phyloP scores from a whole-genome alignment of 2,797 vertebrate genomes.

The Sebastes cheni region DNA sequence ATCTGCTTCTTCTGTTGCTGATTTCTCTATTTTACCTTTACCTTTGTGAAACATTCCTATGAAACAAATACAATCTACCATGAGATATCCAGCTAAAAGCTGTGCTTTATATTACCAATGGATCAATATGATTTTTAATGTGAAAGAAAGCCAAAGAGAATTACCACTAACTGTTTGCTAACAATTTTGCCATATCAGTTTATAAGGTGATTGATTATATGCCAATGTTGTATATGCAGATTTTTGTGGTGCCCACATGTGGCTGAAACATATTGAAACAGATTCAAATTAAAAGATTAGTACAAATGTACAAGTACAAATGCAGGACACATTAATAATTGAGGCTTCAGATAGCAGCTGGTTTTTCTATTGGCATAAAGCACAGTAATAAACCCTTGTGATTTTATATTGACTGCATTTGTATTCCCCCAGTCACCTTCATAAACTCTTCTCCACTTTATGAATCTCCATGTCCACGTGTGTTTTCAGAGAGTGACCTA shows the following conservation, averaged over 20 bases:
- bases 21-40: neutral
- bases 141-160: neutral
- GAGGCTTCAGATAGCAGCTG: neutral
- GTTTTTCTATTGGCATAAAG: neutral
- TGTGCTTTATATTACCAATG: neutral
- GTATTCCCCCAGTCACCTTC: neutral
- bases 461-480: neutral
- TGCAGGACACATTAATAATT: neutral
- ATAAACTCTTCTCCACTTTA: neutral
- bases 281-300: neutral
- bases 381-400: neutral
- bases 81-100: neutral
- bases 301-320: neutral
- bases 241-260: too few relatives aligned
- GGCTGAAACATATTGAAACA: neutral
- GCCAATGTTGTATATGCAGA: neutral
- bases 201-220: neutral
- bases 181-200: neutral
- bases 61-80: neutral
- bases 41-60: neutral
- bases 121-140: neutral
- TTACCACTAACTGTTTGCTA: neutral
- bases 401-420: neutral
- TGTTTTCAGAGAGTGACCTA: constrained; percentile 92
- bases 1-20: neutral